Conservation (phyloP, 1,140 invertebrate genomes). For the Drosophila tropicalis region DNA sequence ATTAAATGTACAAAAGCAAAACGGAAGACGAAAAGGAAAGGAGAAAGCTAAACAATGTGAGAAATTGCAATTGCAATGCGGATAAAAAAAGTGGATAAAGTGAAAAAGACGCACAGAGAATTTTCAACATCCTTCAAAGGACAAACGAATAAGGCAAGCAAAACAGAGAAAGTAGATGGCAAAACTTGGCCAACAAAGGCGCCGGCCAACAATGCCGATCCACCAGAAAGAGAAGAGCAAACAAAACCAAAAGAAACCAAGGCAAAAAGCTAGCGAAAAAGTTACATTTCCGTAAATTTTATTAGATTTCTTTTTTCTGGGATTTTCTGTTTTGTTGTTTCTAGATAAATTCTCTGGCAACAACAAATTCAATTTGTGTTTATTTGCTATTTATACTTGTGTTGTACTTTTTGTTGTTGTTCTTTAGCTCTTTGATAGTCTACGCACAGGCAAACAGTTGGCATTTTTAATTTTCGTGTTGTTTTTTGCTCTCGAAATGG, state of each 20-base stretch:
- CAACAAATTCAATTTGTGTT: slow-evolving; percentile 67
- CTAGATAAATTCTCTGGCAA: slow-evolving; percentile 23
- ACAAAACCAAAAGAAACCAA: not conserved
- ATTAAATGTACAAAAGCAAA: slow-evolving; percentile 58
- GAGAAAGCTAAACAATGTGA: slow-evolving; percentile 37
- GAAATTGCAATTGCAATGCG: slow-evolving; percentile 37
- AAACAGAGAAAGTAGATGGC: slow-evolving; percentile 59
- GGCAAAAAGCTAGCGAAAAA: not conserved
- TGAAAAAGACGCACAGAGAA: not conserved
- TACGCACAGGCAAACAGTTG: slow-evolving; percentile 33
- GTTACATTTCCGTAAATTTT: not conserved
- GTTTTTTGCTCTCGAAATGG: slow-evolving; percentile 66
- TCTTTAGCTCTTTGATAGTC: not conserved
- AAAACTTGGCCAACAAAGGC: slow-evolving; percentile 42
- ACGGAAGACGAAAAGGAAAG: not conserved
- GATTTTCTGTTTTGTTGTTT: slow-evolving; percentile 10
- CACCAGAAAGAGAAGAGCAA: slow-evolving; percentile 19
- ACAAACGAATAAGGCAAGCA: slow-evolving; percentile 57
- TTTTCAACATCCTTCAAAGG: slow-evolving; percentile 11
- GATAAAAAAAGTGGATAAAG: slow-evolving; percentile 17
- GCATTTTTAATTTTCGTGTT: slow-evolving; percentile 59
- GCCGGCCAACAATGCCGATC: slow-evolving; percentile 43
- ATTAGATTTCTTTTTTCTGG: too few relatives aligned
- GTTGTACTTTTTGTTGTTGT: not conserved
- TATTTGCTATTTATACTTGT: slow-evolving; percentile 57